A percentile compares a stretch with the other conserved stretches of the same genome.
Conservation (phyloP, 1,140 invertebrate genomes). For the Drosophila navojoa region DNA sequence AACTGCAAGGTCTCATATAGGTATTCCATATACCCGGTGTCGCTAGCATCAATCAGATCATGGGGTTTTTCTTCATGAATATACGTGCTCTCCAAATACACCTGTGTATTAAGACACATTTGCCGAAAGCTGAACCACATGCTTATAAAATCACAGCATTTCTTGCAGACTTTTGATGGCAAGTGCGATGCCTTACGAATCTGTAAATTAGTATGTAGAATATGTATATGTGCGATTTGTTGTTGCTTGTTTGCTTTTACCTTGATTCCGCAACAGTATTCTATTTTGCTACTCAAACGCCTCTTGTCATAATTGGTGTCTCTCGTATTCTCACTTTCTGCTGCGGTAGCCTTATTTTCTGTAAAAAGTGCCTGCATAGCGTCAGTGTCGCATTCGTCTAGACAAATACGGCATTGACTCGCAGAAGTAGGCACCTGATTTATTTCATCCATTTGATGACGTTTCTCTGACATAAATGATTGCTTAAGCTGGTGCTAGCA, state of each 20-base stretch:
- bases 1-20: slow-evolving; percentile 46
- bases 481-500: neutral
- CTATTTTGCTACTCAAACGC: slow-evolving; percentile 41
- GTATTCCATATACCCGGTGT: slow-evolving; percentile 48
- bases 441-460: slow-evolving; percentile 17
- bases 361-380: slow-evolving; percentile 59
- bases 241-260: slow-evolving; percentile 23
- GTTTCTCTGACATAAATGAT: no score
- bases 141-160: slow-evolving; percentile 57
- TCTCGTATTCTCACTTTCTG: neutral
- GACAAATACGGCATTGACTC: slow-evolving; percentile 65
- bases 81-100: slow-evolving; percentile 54
- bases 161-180: slow-evolving; percentile 54
- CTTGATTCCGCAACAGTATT: slow-evolving; percentile 65
- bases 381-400: slow-evolving; percentile 50
- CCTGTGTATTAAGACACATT: slow-evolving; percentile 72
- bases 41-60: slow-evolving; percentile 36
- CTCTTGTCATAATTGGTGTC: neutral
- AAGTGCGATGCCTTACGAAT: slow-evolving; percentile 41
- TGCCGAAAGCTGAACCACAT: slow-evolving; percentile 73
- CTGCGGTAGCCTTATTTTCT: neutral
- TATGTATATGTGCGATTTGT: neutral
- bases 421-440: neutral
- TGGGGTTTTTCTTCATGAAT: slow-evolving; percentile 16
- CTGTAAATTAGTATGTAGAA: slow-evolving; percentile 18